phyloP scores from a whole-genome alignment of 2,888 invertebrate species.

The Arge pagana region DNA sequence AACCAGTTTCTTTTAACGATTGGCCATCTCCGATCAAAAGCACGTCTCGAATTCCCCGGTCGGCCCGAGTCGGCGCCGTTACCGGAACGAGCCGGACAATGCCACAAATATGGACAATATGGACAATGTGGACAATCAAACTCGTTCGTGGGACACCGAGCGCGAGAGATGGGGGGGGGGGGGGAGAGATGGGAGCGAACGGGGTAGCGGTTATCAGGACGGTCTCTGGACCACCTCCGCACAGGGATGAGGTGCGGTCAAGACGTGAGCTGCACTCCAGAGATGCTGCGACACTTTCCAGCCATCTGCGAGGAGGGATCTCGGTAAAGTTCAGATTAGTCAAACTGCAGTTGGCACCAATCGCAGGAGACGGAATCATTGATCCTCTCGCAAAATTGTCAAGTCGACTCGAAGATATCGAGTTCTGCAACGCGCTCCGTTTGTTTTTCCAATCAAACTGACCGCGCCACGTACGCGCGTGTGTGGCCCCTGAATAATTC shows the following conservation, averaged over 20 bases:
- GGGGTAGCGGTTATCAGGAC: conserved; percentile 29
- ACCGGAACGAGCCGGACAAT: conserved; percentile 15
- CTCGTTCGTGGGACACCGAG: conserved; percentile 48
- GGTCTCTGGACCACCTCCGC: conserved; percentile 19
- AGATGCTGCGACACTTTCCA: conserved; percentile 53
- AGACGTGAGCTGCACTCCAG: conserved; percentile 53
- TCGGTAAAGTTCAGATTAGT: conserved; percentile 49
- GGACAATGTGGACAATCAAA: conserved; percentile 57
- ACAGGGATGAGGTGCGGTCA: conserved; percentile 50
- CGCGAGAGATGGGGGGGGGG: conserved; percentile 27
- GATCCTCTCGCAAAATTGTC: no score
- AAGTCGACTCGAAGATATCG: no score
- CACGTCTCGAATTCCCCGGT: conserved; percentile 15
- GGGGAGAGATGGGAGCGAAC: conserved; percentile 27
- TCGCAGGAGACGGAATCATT: no score
- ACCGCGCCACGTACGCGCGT: no score
- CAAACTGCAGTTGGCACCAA: no score
- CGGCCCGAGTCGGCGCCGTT: conserved; percentile 16
- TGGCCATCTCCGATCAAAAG: conserved; percentile 16
- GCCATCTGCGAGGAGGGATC: conserved; percentile 39
- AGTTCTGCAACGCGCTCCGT: no score
- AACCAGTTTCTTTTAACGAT: conserved; percentile 13
- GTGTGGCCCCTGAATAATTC: no score
- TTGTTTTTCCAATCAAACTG: no score
- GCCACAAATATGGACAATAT: conserved; percentile 55